Evolutionary conservation across 2,888 invertebrate species (phyloP).

Genomic region (Poecilobothrus nobilitatus): DNA sequence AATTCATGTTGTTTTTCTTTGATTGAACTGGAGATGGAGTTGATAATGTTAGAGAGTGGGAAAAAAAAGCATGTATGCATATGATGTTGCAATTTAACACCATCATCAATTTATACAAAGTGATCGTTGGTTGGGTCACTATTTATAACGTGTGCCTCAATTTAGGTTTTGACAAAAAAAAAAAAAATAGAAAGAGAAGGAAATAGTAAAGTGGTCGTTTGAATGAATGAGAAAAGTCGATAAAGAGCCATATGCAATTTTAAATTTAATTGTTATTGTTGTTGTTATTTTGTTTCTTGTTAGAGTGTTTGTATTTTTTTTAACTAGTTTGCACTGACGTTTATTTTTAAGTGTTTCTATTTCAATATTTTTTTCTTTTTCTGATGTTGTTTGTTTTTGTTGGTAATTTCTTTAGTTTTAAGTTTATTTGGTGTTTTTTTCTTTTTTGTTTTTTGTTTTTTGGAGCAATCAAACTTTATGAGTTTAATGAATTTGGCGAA

Average conservation of each 20-base stretch:
- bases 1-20: background rate
- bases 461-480: background rate
- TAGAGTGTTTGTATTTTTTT: background rate
- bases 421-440: background rate
- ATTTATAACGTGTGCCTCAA: constrained; percentile 2
- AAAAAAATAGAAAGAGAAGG: background rate
- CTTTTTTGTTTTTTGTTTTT: background rate
- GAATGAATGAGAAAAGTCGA: constrained; percentile 2
- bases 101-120: constrained; percentile 2
- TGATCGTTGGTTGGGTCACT: background rate
- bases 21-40: background rate
- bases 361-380: too few relatives aligned
- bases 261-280: background rate
- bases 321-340: background rate
- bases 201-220: background rate
- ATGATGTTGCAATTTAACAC: background rate
- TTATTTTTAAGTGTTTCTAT: background rate
- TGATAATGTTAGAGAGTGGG: too few relatives aligned
- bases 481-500: background rate
- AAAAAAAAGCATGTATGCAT: too few relatives aligned
- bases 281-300: background rate
- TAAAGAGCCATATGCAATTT: constrained; percentile 6
- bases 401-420: too few relatives aligned
- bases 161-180: background rate
- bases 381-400: too few relatives aligned